Conservation (phyloP, 2,797 vertebrate genomes). For the Hyperoplus lanceolatus region DNA sequence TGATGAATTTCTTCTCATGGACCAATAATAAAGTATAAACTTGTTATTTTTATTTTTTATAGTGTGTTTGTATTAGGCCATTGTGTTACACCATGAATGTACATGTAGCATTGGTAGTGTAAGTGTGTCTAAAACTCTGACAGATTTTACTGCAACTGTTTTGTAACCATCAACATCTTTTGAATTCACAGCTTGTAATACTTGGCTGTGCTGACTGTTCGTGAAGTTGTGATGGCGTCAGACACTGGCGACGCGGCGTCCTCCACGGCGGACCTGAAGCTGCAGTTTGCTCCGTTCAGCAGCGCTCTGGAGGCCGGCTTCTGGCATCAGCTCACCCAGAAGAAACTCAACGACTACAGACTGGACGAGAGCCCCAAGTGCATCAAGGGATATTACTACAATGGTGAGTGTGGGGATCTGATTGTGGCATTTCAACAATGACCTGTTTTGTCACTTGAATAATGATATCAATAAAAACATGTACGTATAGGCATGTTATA, state of each 20-base stretch:
- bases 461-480: no score
- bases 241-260: slow-evolving; percentile 59
- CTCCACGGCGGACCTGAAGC: slow-evolving; percentile 73
- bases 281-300: slow-evolving; percentile 96
- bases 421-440: neutral
- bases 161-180: slow-evolving; percentile 21
- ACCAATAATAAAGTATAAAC: neutral
- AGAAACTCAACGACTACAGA: slow-evolving; percentile 94
- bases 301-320: slow-evolving; percentile 97
- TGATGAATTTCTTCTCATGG: neutral
- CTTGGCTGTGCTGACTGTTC: slow-evolving; percentile 8
- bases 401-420: slow-evolving; percentile 84
- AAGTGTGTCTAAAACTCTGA: neutral
- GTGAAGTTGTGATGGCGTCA: slow-evolving; percentile 81
- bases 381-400: slow-evolving; percentile 96
- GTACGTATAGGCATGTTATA: neutral
- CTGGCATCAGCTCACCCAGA: slow-evolving; percentile 97
- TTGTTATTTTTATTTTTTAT: neutral
- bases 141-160: slow-evolving; percentile 14
- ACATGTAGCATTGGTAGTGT: neutral
- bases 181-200: slow-evolving; percentile 47
- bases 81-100: neutral
- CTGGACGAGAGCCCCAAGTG: slow-evolving; percentile 93
- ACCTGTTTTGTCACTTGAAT: neutral
- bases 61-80: neutral